Base-by-base conservation (phyloP, 2,113 vertebrate genomes). In the Platysteira castanea region DNA sequence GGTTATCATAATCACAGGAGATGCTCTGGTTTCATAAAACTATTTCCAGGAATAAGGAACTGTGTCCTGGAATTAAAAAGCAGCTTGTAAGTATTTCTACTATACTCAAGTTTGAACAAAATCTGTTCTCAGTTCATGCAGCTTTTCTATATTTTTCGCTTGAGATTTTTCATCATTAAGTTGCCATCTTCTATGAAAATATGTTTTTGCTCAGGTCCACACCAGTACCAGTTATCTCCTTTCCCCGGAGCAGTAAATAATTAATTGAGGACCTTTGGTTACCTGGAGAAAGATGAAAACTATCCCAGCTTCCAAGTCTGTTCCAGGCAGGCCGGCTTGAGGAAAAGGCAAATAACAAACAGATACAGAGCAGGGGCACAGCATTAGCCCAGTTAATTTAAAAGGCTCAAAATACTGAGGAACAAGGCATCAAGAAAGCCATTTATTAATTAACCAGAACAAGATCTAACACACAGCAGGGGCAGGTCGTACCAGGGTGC, bases 401-500 rank as follows among this genome's bases (percentile, higher is more conserved):
- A 44, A 75, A 10, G 3, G 2, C 11, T 24, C 9, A 1, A 27
- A 52, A 23, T 0, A 23, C 23, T 1, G 16, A 61, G 14, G 44
- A 30, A 33, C 5, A 4, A 60, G 4, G 14, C 3, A 0, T 1
- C 11, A 17, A 14, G 26, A 83, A 20, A 9, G 8, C 30, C 8
- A 1, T 1, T 4, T 7, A 0, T 6, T 16, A n/a, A 50, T 14
- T 6, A 37, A 31, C 3, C 11, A 27, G 46, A 11, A 5, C 11
- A 37, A 5, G 24, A 8, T 2, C 12, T 22, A 26, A 3, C 1
- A 7, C 5, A 1, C 22, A 9, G 9, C 3, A 0, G 13, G 5
- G 1, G 37, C 11, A 23, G 9, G 3, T 10, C 0, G 7, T 2
- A 6, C 0, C 6, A 10, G 12, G 4, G 4, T 0, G 9, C 4